Base-by-base conservation (phyloP, 1,140 invertebrate species). In the Ceratina calcarata region DNA sequence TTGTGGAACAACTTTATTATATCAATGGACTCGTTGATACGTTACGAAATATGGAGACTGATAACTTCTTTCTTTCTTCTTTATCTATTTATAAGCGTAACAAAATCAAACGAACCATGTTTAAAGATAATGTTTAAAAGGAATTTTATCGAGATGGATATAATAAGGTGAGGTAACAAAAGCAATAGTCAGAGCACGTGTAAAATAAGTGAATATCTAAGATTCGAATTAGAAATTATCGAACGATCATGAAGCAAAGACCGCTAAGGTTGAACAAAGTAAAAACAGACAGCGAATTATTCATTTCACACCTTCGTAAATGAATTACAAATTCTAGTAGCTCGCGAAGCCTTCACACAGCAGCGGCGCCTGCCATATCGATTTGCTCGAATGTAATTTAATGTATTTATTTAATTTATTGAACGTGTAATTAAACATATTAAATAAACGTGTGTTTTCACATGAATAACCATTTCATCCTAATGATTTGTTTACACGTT, bases 391-490 rank as follows among this genome's bases (percentile, higher is more conserved):
- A 68, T 83, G 3, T 45, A 83, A 64, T 45, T 57, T 86, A 78
- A 80, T 58, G 81, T 78, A 83, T 83, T 83, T 79, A 84, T 86
- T 72, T 87, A 83, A 86, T 86, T 87, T 86, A 86, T 87, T 86
- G 70, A 78, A 24, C 20, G 8, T 86, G 78, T 86, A 86, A 79
- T 84, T 86, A 84, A 71, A 69, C 3, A 12, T 78, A 75, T 70
- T 6, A 20, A 83, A 83, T 77, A 84, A 77, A 82, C 57, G 58
- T 71, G 15, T 64, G 20, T 15, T 37, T 53, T 20, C 13, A 57
- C 45, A 62, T 24, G 60, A 20, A 20, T 10, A 2, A n/a, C 4
- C 7, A 22, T 10, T 22, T 6, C n/a, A 13, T n/a, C 13, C 15
- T 4, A 57, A 16, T 13, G 57, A 49, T 18, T 61, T 77, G 32